A percentile compares a stretch with the other conserved stretches of the same genome.
phyloP scores from a whole-genome alignment of 2,797 vertebrate genomes.

The Cheirogaleus major region DNA sequence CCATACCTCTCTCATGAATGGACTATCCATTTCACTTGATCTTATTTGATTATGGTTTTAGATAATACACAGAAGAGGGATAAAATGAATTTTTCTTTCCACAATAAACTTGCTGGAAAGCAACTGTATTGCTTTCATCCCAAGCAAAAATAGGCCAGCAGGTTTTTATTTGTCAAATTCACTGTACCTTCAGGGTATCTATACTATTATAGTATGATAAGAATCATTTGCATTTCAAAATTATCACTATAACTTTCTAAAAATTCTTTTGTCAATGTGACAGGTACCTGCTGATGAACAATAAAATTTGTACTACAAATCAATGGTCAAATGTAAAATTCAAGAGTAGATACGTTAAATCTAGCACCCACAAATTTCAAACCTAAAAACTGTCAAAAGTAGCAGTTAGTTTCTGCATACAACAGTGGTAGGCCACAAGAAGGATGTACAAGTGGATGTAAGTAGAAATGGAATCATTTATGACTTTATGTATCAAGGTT shows the following conservation, averaged over 20 bases:
- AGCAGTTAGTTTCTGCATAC: neutral
- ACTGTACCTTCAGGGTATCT: neutral
- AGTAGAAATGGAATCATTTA: slow-evolving; percentile 59
- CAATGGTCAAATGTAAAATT: slow-evolving; percentile 48
- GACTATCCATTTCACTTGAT: neutral
- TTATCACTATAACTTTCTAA: slow-evolving; percentile 37
- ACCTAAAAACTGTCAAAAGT: slow-evolving; percentile 47
- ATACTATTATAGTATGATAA: neutral
- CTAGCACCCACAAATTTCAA: slow-evolving; percentile 12
- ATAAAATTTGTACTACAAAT: slow-evolving; percentile 12
- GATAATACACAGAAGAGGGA: neutral
- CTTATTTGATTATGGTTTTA: slow-evolving; percentile 5
- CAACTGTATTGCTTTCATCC: neutral
- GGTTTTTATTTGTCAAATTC: neutral
- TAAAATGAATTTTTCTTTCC: slow-evolving; percentile 36
- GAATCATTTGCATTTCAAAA: slow-evolving; percentile 57
- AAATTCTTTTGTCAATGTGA: slow-evolving; percentile 44
- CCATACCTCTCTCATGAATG: neutral
- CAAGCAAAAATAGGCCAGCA: slow-evolving; percentile 12
- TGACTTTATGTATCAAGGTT: slow-evolving; percentile 47
- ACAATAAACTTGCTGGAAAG: neutral
- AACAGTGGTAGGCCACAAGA: slow-evolving; percentile 38
- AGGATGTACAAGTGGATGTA: slow-evolving; percentile 47
- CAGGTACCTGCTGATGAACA: slow-evolving; percentile 25
- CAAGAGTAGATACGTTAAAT: slow-evolving; percentile 39